phyloP scores from a whole-genome alignment of 2,797 vertebrate species.

The Nyctalus aviator region DNA sequence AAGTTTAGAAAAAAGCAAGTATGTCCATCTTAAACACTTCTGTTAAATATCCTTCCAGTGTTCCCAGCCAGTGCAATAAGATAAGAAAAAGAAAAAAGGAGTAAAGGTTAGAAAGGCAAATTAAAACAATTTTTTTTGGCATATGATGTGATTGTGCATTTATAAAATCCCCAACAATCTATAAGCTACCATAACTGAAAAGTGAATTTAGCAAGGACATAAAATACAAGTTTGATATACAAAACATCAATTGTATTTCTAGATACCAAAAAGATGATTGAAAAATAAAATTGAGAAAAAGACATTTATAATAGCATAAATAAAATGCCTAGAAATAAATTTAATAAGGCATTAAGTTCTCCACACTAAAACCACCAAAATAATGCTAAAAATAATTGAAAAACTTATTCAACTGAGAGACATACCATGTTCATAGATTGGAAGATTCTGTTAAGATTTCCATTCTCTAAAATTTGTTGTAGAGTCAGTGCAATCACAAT shows the following conservation, averaged over 20 bases:
- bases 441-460: not conserved
- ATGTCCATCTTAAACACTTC: not conserved
- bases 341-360: not conserved
- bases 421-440: not conserved
- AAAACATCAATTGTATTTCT: conserved; percentile 12
- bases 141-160: not conserved
- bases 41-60: not conserved
- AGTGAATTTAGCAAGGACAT: not conserved
- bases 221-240: not conserved
- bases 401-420: not conserved
- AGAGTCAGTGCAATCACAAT: not conserved
- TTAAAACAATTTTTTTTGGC: not conserved
- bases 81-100: conserved; percentile 57
- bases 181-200: not conserved
- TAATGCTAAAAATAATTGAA: not conserved
- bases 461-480: conserved; percentile 2
- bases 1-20: not conserved
- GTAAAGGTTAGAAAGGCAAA: not conserved
- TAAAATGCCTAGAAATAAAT: conserved; percentile 9
- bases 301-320: not conserved
- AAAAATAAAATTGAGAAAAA: conserved; percentile 25
- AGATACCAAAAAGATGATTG: not conserved
- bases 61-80: conserved; percentile 7
- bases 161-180: not conserved
- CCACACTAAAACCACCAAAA: not conserved